Evolutionary conservation across 2,113 vertebrate species (phyloP), one percentile per base, ranked within the genome.

Genomic region (Daphoenositta chrysoptera): DNA sequence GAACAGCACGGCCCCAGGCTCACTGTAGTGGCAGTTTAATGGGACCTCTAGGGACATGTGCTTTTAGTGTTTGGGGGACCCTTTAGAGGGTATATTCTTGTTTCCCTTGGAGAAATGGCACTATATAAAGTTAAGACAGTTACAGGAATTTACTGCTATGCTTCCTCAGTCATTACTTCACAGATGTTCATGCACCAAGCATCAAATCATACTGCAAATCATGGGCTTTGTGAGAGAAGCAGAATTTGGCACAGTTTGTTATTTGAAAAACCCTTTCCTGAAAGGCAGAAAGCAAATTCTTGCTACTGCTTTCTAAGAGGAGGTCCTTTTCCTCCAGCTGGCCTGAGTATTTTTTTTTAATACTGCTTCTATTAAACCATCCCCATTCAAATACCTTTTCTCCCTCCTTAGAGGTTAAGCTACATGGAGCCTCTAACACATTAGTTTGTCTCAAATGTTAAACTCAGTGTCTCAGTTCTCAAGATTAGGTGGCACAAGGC

Each of bases 21-120:
- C 40, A 68, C 50, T 35, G 5, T 94, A 92, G 95, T 44, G 61
- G 45, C 47, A 83, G 31, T n/a, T 70, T 97, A 97, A 97, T 96
- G 94, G 87, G 45, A 64, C 78, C 94, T 96, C 66, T 8, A 50
- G 90, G 37, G 80, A 84, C 51, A 15, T 24, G 39, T 39, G 82
- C 12, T 93, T 89, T 63, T 89, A 94, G 87, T 60, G 33, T 21
- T 18, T 87, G 60, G 22, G 83, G 71, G 53, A 87, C 93, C 47
- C 83, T 76, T 97, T 69, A 33, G 58, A 87, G 82, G 78, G 76
- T 83, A 94, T 87, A 91, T 80, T 89, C 71, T 63, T 54, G 86
- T 72, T 95, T 94, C 53, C 47, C 83, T 87, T 83, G 79, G 76
- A 97, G 81, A 83, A 95, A 77, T 4, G 65, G 48, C 65, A 73